phyloP scores from a whole-genome alignment of 2,797 vertebrate genomes.

The Thripadectes ignobilis region DNA sequence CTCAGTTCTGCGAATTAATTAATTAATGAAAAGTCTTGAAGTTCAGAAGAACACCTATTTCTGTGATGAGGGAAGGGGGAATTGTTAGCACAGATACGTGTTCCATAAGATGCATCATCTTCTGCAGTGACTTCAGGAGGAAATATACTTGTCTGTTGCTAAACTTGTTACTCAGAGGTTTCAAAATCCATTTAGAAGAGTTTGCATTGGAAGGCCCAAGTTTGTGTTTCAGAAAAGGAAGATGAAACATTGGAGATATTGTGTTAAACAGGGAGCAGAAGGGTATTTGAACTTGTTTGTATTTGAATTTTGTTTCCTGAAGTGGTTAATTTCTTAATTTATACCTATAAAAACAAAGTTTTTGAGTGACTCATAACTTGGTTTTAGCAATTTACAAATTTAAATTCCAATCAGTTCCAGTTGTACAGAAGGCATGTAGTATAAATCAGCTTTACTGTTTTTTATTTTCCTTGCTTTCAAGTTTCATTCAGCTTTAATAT shows the following conservation, averaged over 20 bases:
- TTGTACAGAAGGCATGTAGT: not conserved
- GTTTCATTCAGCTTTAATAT: not conserved
- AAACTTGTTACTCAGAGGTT: not conserved
- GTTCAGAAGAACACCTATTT: not conserved
- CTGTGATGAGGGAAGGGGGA: not conserved
- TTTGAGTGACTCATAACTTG: not conserved
- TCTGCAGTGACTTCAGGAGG: not conserved
- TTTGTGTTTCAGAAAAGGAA: not conserved
- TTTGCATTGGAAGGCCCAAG: not conserved
- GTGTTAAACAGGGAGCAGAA: not conserved
- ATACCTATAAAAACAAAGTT: not conserved
- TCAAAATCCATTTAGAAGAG: constrained; percentile 20
- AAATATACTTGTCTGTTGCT: not conserved
- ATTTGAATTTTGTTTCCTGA: not conserved
- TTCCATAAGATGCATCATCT: not conserved
- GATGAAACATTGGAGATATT: not conserved
- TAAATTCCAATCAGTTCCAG: not conserved
- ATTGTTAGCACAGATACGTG: not conserved
- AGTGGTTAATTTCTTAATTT: not conserved
- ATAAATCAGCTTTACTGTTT: not conserved
- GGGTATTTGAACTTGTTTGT: not conserved
- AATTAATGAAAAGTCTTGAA: not conserved
- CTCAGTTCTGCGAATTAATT: not conserved
- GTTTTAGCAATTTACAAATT: not conserved
- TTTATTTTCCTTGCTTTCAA: not conserved